Conservation (phyloP, 2,113 vertebrate genomes). For the Bagarius yarrelli region DNA sequence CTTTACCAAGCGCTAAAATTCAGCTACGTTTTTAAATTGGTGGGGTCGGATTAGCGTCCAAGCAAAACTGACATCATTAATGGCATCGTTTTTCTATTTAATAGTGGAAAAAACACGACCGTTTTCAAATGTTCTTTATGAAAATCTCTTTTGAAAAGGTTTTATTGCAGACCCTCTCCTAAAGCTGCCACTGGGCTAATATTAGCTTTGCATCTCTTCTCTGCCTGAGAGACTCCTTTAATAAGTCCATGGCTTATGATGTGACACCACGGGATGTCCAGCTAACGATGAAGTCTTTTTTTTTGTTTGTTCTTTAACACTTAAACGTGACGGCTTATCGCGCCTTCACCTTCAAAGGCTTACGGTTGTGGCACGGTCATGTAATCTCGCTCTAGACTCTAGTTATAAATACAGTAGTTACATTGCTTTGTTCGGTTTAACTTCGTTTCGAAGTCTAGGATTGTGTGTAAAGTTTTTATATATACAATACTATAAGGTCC, state of each 20-base stretch:
- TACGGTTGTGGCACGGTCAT: conserved; percentile 2
- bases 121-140: background rate
- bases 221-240: background rate
- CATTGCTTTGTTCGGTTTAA: conserved; percentile 55
- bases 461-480: conserved; percentile 56
- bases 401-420: conserved; percentile 66
- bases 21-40: background rate
- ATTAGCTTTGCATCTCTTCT: conserved; percentile 26
- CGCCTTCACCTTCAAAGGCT: conserved; percentile 22
- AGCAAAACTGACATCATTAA: background rate
- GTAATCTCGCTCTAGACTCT: conserved; percentile 48
- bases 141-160: conserved; percentile 1
- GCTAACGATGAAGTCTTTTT: conserved; percentile 8
- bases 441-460: conserved; percentile 51
- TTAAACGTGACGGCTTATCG: background rate
- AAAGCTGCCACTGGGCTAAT: conserved; percentile 16
- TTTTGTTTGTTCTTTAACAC: background rate
- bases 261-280: conserved; percentile 6
- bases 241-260: conserved; percentile 32
- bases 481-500: conserved; percentile 59
- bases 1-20: conserved; percentile 7
- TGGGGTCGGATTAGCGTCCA: background rate
- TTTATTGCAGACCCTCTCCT: conserved; percentile 4
- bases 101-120: background rate
- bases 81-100: background rate